Conservation (phyloP, 2,888 invertebrate species). For the Phasia obesa region DNA sequence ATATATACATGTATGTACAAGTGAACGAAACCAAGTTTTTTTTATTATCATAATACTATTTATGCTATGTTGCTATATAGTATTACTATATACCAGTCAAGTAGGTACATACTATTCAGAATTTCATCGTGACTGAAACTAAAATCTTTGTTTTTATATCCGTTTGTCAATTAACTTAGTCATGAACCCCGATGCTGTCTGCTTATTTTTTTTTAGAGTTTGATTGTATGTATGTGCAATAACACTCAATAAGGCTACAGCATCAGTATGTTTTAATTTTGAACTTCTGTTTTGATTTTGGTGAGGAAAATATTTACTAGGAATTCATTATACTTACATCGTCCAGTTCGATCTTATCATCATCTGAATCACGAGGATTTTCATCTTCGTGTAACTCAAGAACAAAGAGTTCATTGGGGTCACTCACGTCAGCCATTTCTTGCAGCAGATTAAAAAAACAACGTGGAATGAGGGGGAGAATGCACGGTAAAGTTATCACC, state of each 20-base stretch:
- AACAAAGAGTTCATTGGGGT: conserved; percentile 91
- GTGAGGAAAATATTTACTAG: background rate
- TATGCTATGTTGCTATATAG: no score
- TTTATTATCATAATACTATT: no score
- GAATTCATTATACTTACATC: conserved; percentile 86
- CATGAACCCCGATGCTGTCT: conserved; percentile 32
- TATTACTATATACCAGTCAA: no score
- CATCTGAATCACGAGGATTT: conserved; percentile 88
- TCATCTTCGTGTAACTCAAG: conserved; percentile 93
- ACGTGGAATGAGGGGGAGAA: conserved; percentile 31
- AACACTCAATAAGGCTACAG: conserved; percentile 49
- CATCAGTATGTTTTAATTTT: conserved; percentile 44
- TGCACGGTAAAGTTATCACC: conserved; percentile 55
- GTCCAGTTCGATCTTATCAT: conserved; percentile 94
- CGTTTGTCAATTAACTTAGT: conserved; percentile 47
- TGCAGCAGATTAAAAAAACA: conserved; percentile 35
- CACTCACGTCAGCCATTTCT: conserved; percentile 81
- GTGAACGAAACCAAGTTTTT: no score
- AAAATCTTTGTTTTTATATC: background rate
- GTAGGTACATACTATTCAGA: no score
- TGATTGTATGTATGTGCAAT: conserved; percentile 24
- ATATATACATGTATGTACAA: no score
- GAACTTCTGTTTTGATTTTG: background rate
- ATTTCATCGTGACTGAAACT: no score
- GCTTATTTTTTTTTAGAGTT: conserved; percentile 32